phyloP scores from a whole-genome alignment of 2,113 vertebrate species.

The Paradisaea rubra region DNA sequence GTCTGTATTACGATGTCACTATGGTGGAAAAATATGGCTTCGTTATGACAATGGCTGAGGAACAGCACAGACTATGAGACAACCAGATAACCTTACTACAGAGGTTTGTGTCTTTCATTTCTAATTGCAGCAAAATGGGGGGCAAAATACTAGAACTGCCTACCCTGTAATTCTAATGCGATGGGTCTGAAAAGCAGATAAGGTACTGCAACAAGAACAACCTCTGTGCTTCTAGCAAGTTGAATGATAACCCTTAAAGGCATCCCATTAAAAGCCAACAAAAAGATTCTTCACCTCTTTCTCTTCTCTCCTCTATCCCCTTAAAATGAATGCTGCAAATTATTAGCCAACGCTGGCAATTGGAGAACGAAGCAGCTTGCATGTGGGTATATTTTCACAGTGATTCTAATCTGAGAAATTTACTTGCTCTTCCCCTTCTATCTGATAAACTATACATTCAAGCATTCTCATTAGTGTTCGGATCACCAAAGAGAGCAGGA shows the following conservation, averaged over 20 bases:
- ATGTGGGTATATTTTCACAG: slow-evolving; percentile 24
- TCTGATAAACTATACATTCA: slow-evolving; percentile 59
- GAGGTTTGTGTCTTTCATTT: slow-evolving; percentile 1
- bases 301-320: background rate
- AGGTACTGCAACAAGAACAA: background rate
- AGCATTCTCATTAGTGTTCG: slow-evolving; percentile 55
- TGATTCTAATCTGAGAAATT: slow-evolving; percentile 49
- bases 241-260: slow-evolving; percentile 15
- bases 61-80: background rate
- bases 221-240: background rate
- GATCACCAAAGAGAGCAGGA: slow-evolving; percentile 54
- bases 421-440: slow-evolving; percentile 34
- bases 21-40: background rate
- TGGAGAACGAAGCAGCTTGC: slow-evolving; percentile 29
- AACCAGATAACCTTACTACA: background rate
- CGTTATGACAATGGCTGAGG: background rate
- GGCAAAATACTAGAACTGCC: background rate
- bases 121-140: slow-evolving; percentile 9
- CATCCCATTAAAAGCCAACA: slow-evolving; percentile 26
- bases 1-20: background rate
- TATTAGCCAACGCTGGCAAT: slow-evolving; percentile 13
- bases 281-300: background rate
- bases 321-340: slow-evolving; percentile 4
- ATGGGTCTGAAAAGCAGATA: background rate
- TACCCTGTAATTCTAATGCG: background rate